Evolutionary conservation across 1,140 invertebrate species (phyloP).

Genomic region (Cephus cinctus): DNA sequence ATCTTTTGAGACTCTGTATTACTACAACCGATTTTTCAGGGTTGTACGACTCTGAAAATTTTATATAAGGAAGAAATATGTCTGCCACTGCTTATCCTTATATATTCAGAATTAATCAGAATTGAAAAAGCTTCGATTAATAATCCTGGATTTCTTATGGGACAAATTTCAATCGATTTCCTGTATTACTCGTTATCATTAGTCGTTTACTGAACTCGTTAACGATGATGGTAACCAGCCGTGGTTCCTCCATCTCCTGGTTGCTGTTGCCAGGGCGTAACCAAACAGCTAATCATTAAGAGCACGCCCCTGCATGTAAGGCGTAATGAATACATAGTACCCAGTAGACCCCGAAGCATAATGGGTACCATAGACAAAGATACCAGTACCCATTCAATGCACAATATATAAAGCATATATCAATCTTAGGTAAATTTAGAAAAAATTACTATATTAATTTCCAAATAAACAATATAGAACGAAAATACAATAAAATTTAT

Average conservation of each 20-base stretch:
- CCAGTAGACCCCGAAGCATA: too few species aligned
- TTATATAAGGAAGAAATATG: neutral
- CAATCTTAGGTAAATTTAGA: too few species aligned
- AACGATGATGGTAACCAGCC: neutral
- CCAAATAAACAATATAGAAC: too few species aligned
- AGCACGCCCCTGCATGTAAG: slow-evolving; percentile 24
- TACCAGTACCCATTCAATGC: too few species aligned
- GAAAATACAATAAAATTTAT: too few species aligned
- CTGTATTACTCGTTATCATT: too few species aligned
- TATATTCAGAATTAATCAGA: neutral
- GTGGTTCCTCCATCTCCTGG: slow-evolving; percentile 17
- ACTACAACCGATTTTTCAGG: neutral
- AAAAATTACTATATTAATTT: too few species aligned
- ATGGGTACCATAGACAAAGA: too few species aligned
- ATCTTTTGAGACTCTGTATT: neutral
- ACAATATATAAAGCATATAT: too few species aligned
- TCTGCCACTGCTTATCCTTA: neutral
- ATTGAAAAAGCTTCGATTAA: neutral
- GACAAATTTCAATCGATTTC: too few species aligned
- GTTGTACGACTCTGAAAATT: neutral
- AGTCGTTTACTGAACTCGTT: too few species aligned
- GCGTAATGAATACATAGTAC: slow-evolving; percentile 36
- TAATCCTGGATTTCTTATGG: too few species aligned
- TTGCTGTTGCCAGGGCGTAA: slow-evolving; percentile 32
- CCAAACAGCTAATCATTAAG: slow-evolving; percentile 35